phyloP scores from a whole-genome alignment of 2,888 invertebrate species.

The Syritta pipiens region DNA sequence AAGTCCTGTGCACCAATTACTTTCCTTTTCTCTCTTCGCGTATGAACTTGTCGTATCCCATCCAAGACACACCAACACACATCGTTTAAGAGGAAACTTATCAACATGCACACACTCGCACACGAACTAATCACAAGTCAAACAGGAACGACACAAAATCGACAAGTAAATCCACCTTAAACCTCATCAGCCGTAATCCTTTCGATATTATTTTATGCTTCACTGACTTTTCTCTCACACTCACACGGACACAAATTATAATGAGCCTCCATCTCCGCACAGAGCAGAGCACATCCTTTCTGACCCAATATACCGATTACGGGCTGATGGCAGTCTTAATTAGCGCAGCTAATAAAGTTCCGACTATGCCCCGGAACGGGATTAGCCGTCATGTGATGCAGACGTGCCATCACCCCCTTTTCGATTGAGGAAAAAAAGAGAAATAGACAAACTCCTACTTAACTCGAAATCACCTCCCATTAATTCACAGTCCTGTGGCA shows the following conservation, averaged over 20 bases:
- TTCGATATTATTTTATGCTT: conserved; percentile 36
- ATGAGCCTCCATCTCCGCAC: background rate
- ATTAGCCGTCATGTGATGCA: background rate
- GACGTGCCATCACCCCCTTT: background rate
- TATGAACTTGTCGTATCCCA: background rate
- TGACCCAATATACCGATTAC: background rate
- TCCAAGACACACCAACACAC: background rate
- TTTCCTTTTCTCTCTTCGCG: background rate
- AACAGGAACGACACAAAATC: conserved; percentile 24
- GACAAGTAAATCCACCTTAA: conserved; percentile 48
- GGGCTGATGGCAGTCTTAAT: conserved; percentile 11
- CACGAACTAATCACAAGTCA: conserved; percentile 28
- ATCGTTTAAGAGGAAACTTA: conserved; percentile 22
- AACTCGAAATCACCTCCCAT: conserved; percentile 47
- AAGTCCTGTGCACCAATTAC: conserved; percentile 2
- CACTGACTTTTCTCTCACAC: background rate
- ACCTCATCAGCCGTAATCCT: conserved; percentile 40
- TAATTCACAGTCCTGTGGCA: conserved; percentile 33
- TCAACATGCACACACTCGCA: conserved; percentile 8
- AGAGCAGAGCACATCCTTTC: background rate
- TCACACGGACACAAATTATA: conserved; percentile 6
- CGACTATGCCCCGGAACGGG: background rate
- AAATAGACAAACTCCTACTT: conserved; percentile 37
- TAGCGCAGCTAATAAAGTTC: conserved; percentile 19
- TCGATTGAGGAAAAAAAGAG: background rate